A percentile compares a stretch with the other conserved stretches of the same genome.
Evolutionary conservation across 2,888 invertebrate species (phyloP).

Genomic region (Axea sp.): DNA sequence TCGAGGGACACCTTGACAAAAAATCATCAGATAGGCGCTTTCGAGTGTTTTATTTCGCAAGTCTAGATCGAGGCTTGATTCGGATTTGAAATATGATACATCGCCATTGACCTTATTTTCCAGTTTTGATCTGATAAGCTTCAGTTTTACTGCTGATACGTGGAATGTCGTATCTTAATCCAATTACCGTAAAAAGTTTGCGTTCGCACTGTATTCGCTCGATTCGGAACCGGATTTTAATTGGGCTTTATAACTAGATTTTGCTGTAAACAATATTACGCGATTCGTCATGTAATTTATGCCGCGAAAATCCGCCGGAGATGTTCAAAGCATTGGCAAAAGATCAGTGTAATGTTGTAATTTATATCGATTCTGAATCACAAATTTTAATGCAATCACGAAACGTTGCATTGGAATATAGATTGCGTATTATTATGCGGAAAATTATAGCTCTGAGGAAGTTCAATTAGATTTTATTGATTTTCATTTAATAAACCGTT

Average conservation of each 20-base stretch:
- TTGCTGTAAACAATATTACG: slow-evolving; percentile 14
- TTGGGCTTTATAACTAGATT: slow-evolving; percentile 23
- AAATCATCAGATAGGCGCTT: slow-evolving; percentile 10
- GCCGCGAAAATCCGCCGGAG: neutral
- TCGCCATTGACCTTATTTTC: slow-evolving; percentile 45
- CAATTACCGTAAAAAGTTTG: slow-evolving; percentile 46
- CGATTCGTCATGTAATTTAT: slow-evolving; percentile 3
- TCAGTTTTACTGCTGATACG: slow-evolving; percentile 13
- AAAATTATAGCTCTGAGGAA: slow-evolving; percentile 15
- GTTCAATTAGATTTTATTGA: slow-evolving; percentile 26
- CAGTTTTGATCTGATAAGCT: slow-evolving; percentile 35
- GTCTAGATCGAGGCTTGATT: slow-evolving; percentile 36
- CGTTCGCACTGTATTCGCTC: slow-evolving; percentile 14
- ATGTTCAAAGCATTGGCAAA: neutral
- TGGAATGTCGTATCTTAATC: slow-evolving; percentile 43
- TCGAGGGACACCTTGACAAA: too few species aligned
- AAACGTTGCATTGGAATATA: slow-evolving; percentile 3
- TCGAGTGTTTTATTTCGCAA: slow-evolving; percentile 17
- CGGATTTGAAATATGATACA: slow-evolving; percentile 53
- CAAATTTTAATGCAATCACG: slow-evolving; percentile 1
- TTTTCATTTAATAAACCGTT: slow-evolving; percentile 21
- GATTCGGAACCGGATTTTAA: slow-evolving; percentile 33
- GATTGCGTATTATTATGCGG: slow-evolving; percentile 19
- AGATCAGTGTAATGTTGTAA: slow-evolving; percentile 19
- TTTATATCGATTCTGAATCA: slow-evolving; percentile 10